phyloP scores from a whole-genome alignment of 1,140 invertebrate species.

The Calycopis cecrops region DNA sequence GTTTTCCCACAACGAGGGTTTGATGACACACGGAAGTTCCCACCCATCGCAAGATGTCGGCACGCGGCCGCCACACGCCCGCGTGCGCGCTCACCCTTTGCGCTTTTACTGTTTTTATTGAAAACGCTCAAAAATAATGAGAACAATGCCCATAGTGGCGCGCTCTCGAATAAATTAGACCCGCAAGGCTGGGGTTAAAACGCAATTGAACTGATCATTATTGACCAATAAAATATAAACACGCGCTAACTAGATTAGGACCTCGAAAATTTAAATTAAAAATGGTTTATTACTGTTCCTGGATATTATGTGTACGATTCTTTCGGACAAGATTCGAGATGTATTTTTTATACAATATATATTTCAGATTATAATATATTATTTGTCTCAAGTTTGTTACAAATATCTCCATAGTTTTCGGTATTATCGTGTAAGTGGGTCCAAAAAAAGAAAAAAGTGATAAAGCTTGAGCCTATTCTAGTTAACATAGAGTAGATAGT shows the following conservation, averaged over 20 bases:
- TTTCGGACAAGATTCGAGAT: no score
- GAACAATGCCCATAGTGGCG: conserved; percentile 51
- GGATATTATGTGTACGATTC: no score
- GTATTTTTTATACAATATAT: no score
- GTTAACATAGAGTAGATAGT: no score
- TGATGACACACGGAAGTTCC: conserved; percentile 59
- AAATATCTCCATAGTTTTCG: no score
- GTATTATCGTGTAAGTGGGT: no score
- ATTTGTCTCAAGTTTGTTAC: no score
- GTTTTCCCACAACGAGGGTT: conserved; percentile 51
- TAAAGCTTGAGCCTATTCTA: no score
- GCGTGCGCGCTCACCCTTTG: conserved; percentile 45
- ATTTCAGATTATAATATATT: no score
- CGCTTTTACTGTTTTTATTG: conserved; percentile 62
- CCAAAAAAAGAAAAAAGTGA: no score
- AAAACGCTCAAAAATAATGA: conserved; percentile 63
- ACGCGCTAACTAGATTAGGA: conserved; percentile 22
- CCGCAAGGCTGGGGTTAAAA: conserved; percentile 55
- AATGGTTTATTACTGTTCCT: no score
- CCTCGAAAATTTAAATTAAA: no score
- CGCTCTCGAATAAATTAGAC: conserved; percentile 63
- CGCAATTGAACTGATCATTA: conserved; percentile 64
- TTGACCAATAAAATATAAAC: conserved; percentile 26
- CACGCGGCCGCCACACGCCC: conserved; percentile 45
- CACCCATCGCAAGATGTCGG: conserved; percentile 60